Percentiles rank a stretch among this genome's conserved stretches.
Evolutionary conservation across 1,140 invertebrate species (phyloP).

Genomic region (Harlomillsia oculata): DNA sequence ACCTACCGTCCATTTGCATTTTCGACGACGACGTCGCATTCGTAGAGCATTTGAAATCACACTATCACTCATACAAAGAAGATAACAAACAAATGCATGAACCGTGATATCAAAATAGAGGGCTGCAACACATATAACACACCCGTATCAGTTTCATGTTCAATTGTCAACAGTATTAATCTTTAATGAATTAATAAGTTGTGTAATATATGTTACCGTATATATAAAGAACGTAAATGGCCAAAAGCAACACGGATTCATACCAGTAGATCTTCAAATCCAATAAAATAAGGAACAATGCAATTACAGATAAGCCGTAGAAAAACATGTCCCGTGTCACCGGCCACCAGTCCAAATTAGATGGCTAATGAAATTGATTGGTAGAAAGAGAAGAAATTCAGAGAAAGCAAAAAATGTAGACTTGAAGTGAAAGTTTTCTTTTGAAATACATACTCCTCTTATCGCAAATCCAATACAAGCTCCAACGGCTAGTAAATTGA

Average conservation of each 20-base stretch:
- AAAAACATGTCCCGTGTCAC: conserved; percentile 78
- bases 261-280: conserved; percentile 28
- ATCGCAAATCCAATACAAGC: conserved; percentile 77
- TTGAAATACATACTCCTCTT: conserved; percentile 53
- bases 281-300: conserved; percentile 61
- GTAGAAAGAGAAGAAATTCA: background rate
- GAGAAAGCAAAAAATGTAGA: background rate
- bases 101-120: background rate
- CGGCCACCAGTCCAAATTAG: conserved; percentile 86
- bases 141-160: background rate
- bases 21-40: background rate
- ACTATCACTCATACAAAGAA: background rate
- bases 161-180: no score
- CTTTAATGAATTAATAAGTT: no score
- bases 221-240: conserved; percentile 36
- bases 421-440: background rate
- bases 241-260: conserved; percentile 55
- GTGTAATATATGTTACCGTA: conserved; percentile 5
- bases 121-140: background rate
- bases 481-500: conserved; percentile 84
- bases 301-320: conserved; percentile 74
- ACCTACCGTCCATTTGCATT: background rate
- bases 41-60: conserved; percentile 57
- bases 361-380: conserved; percentile 43
- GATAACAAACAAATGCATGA: background rate